Conservation (phyloP, 2,113 vertebrate species). For the Menidia beryllina region DNA sequence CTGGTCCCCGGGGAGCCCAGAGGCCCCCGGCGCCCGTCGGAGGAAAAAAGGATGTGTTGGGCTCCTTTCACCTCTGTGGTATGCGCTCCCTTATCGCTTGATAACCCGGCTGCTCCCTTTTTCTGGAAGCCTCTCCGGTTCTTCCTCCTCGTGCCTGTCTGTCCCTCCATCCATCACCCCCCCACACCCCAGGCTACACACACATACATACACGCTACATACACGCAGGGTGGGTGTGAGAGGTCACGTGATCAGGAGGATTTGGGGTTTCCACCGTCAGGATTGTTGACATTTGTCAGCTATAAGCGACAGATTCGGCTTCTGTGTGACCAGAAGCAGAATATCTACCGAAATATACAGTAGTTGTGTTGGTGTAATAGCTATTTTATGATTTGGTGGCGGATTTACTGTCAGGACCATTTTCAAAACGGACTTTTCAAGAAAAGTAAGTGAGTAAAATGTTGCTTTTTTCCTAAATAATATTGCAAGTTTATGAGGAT, state of each 20-base stretch:
- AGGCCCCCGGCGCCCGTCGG: conserved; percentile 24
- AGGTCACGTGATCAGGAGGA: conserved; percentile 51
- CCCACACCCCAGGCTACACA: conserved; percentile 22
- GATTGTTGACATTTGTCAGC: conserved; percentile 63
- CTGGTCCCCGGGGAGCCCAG: conserved; percentile 32
- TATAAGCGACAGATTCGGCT: conserved; percentile 35
- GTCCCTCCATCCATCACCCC: conserved; percentile 40
- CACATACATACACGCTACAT: conserved; percentile 7
- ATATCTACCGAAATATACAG: too few relatives aligned
- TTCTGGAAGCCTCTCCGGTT: conserved; percentile 18
- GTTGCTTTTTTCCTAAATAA: too few relatives aligned
- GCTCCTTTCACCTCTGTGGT: conserved; percentile 24
- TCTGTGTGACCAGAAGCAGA: too few relatives aligned
- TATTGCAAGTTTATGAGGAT: too few relatives aligned
- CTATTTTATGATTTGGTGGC: too few relatives aligned
- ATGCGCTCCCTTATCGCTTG: conserved; percentile 46
- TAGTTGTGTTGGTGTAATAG: too few relatives aligned
- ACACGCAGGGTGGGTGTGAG: conserved; percentile 30
- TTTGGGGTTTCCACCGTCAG: conserved; percentile 63
- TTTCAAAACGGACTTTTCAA: too few relatives aligned
- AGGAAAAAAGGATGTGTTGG: conserved; percentile 13
- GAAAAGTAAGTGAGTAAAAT: too few relatives aligned
- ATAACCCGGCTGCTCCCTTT: conserved; percentile 27
- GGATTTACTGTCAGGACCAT: too few relatives aligned
- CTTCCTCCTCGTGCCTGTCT: conserved; percentile 24